phyloP scores from a whole-genome alignment of 1,140 invertebrate genomes.

The Antheraea mylitta region DNA sequence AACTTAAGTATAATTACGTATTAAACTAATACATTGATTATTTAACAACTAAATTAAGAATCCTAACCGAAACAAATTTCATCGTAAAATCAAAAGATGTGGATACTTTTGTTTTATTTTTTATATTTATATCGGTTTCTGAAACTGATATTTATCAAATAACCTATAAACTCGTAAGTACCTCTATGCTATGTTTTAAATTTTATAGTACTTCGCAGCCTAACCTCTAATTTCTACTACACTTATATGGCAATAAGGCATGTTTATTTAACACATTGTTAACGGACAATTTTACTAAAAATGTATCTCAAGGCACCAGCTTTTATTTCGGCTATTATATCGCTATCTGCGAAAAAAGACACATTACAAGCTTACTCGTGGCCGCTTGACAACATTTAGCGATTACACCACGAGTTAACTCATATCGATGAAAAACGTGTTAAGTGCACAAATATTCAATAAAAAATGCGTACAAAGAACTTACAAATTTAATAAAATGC shows the following conservation, averaged over 20 bases:
- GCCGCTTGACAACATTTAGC: too few species aligned
- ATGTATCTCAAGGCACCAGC: too few species aligned
- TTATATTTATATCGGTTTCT: not conserved
- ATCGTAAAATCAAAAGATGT: not conserved
- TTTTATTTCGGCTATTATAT: too few species aligned
- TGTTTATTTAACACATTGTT: not conserved
- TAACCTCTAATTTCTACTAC: not conserved
- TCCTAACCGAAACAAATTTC: not conserved
- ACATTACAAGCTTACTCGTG: too few species aligned
- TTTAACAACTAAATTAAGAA: slow-evolving; percentile 5
- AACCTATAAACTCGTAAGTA: not conserved
- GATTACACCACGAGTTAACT: too few species aligned
- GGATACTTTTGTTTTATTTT: not conserved
- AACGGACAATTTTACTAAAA: too few species aligned
- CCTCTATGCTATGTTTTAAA: not conserved
- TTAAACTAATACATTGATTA: slow-evolving; percentile 9
- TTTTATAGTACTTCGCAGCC: not conserved
- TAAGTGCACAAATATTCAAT: not conserved
- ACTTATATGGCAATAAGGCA: not conserved
- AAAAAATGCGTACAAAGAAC: not conserved
- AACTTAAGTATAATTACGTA: slow-evolving; percentile 15
- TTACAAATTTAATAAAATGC: slow-evolving; percentile 4
- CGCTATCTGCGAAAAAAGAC: too few species aligned
- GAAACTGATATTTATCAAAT: not conserved
- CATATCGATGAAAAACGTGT: too few species aligned